Base-by-base conservation (phyloP, 2,113 vertebrate genomes). In the Barnardius zonarius region DNA sequence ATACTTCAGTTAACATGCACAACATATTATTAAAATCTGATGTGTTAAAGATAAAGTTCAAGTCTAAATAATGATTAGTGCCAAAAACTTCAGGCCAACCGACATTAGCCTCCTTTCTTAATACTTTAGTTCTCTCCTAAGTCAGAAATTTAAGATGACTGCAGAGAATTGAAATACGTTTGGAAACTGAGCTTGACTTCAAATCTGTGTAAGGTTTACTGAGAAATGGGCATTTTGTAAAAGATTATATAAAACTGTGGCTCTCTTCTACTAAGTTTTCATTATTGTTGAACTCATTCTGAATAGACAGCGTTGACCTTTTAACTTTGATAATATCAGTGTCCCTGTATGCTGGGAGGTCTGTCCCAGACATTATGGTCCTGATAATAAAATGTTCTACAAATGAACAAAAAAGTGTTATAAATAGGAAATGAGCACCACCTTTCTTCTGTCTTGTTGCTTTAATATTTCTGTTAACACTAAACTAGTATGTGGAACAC, bases 71-170 rank as follows among this genome's bases (percentile, higher is more conserved):
- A 90, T 18, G 6, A 73, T 66, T 87, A 67, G 62, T 95, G 90
- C 92, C 88, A 94, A 95, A 93, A 94, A 6, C 57, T 90, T 86
- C 31, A 39, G 52, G 63, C 76, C 49, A 76, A 59, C n/a, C 2
- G 0, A 15, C 66, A 79, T 79, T 43, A 83, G n/a, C 24, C 43
- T 84, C 87, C 41, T 44, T 79, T 83, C 63, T 87, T 78, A 87
- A 51, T 95, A 57, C 39, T 91, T 86, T 17, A 51, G 35, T 41
- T 81, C 39, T 87, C 69, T 93, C 51, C 89, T 76, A 61, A 90
- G 59, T 83, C 62, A 70, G 93, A 96, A 95, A 96, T 91, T 83
- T 76, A 93, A 94, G 93, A 96, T 31, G 77, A 92, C 95, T 83
- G 46, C 77, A 83, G 93, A 96, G 93, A 80, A 87, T 96, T 95